These are phyloP conservation scores for Neodiprion lecontei DNA, from an alignment of 1,140 invertebrate species.

Conservation along the genomic window DNA sequence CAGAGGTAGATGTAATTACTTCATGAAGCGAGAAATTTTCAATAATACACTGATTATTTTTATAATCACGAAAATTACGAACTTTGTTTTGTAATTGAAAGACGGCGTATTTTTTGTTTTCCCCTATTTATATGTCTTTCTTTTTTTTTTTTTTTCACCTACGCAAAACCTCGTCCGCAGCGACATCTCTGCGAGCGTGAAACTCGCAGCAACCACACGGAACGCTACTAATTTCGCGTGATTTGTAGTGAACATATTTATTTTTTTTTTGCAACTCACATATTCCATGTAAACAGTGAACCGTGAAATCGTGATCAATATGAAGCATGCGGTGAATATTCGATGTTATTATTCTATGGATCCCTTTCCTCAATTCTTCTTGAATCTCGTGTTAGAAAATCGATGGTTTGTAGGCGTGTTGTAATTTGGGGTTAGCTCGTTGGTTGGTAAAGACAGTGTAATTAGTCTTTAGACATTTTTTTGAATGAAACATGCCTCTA, in stretches of 20 bases:
- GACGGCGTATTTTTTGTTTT: neutral
- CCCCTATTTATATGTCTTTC: neutral
- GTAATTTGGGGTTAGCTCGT: conserved; percentile 1
- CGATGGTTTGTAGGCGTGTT: conserved; percentile 4
- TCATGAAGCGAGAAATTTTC: neutral
- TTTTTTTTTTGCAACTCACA: neutral
- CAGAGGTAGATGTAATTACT: neutral
- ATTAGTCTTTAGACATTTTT: neutral
- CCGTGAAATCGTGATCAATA: neutral
- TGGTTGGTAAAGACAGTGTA: neutral
- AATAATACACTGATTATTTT: conserved; percentile 1
- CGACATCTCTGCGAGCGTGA: neutral
- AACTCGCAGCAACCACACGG: neutral
- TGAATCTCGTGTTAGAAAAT: neutral
- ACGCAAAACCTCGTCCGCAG: neutral
- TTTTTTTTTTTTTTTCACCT: neutral
- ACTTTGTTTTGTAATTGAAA: conserved; percentile 4
- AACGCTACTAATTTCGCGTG: neutral
- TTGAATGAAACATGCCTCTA: neutral
- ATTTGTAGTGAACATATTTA: neutral
- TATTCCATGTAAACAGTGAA: neutral
- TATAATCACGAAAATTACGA: neutral
- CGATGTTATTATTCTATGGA: neutral
- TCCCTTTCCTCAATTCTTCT: no score
- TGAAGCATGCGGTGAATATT: neutral